Evolutionary conservation across 2,888 invertebrate genomes (phyloP), one percentile per base, ranked within the genome.

Genomic region (Parochlus steinenii): DNA sequence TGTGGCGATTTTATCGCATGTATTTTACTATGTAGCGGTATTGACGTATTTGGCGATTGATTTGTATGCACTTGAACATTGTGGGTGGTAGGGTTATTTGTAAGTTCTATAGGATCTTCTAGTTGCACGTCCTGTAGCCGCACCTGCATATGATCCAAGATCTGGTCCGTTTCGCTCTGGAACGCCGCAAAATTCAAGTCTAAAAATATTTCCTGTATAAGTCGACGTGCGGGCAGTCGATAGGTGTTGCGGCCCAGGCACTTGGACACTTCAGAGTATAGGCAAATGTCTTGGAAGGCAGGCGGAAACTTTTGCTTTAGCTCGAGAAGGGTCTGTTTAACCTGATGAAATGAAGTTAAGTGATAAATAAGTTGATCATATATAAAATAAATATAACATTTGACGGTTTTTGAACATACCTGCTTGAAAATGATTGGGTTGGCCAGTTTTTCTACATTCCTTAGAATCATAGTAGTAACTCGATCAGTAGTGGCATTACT

Each of bases 201-300:
- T 33, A 86, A 66, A 58, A 95, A 95, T 23, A 95, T 64, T 56
- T 95, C 95, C 55, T 95, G 93, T 19, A 95, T 63, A 56, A 92
- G 86, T 37, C 89, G 69, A 8, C 93, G 67, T 3, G 87, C 77
- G 41, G 72, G 70, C 50, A 90, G 63, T 50, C 87, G 72, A 57
- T 86, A 90, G 27, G 79, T 76, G 53, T 77, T 79, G 35, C 72
- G 69, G 1, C 81, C 73, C 37, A 93, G 62, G 38, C 83, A 64
- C 41, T 72, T 73, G 53, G 83, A 79, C 10, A 90, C 77, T 56
- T 95, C 93, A 1, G 89, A 90, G 62, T 89, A 95, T 12, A 93
- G 68, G 57, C 95, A 95, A 39, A 83, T 64, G 52, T 87, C 86
- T 58, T 83, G 73, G 58, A 81, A 81, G 41, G 71, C 62, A 20